A percentile compares a stretch with the other conserved stretches of the same genome.
phyloP scores from a whole-genome alignment of 2,113 vertebrate species.

The Cyrtonyx montezumae region DNA sequence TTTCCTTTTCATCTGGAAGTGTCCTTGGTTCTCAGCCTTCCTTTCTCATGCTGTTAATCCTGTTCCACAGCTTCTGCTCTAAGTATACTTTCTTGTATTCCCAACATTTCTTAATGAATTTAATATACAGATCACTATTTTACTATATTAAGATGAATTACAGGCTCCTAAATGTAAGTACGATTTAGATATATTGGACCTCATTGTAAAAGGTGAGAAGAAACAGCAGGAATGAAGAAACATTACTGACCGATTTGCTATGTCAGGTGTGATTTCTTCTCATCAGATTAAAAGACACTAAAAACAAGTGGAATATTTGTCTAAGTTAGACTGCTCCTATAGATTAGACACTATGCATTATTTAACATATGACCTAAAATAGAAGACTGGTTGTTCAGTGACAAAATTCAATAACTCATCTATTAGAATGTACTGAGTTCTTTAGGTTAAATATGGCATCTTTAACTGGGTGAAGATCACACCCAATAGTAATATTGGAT shows the following conservation, averaged over 20 bases:
- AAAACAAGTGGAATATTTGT: not conserved
- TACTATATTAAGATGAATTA: not conserved
- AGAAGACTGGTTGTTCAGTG: not conserved
- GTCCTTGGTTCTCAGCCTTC: too few species aligned
- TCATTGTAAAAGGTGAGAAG: not conserved
- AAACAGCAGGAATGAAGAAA: not conserved
- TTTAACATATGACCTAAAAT: not conserved
- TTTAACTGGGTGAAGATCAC: not conserved
- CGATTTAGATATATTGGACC: not conserved
- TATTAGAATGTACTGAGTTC: not conserved
- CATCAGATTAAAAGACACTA: not conserved
- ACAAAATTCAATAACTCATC: not conserved
- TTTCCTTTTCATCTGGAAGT: too few species aligned
- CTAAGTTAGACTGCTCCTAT: not conserved
- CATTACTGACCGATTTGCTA: not conserved
- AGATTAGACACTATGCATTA: not conserved
- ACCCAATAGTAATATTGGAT: not conserved
- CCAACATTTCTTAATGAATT: not conserved
- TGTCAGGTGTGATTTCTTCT: not conserved
- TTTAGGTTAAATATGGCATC: not conserved
- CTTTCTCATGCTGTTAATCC: too few species aligned
- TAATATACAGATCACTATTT: not conserved
- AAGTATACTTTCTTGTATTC: too few species aligned
- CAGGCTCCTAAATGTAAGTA: fast-evolving
- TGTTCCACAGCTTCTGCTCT: too few species aligned